These are phyloP conservation scores for Nansenia antarctica DNA, from an alignment of 2,113 vertebrate species.

Conservation along the genomic window DNA sequence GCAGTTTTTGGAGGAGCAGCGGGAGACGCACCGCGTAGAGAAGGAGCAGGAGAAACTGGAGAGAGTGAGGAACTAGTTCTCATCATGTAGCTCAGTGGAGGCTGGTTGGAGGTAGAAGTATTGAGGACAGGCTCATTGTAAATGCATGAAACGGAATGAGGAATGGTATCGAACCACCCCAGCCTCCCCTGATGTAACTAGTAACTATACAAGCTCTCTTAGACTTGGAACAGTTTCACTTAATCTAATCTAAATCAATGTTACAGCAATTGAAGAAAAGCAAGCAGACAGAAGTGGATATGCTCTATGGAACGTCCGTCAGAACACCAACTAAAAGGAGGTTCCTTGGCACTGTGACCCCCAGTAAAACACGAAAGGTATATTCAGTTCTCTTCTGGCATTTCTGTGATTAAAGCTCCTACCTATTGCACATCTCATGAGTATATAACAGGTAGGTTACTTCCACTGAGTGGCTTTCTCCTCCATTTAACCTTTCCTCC, in stretches of 20 bases:
- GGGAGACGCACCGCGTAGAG: constrained; percentile 81
- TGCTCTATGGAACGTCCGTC: constrained; percentile 85
- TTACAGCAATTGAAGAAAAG: constrained; percentile 88
- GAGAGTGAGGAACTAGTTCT: constrained; percentile 71
- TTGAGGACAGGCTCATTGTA: background rate
- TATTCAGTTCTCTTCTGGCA: background rate
- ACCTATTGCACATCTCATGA: background rate
- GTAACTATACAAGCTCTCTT: no score
- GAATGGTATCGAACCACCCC: no score
- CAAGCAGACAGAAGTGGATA: constrained; percentile 86
- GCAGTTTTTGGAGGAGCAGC: constrained; percentile 84
- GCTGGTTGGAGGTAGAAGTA: no score
- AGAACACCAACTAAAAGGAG: constrained; percentile 81
- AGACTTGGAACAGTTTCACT: no score
- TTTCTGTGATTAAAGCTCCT: background rate
- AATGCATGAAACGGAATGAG: no score
- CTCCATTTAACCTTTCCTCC: no score
- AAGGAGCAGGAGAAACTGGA: constrained; percentile 89
- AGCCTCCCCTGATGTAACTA: no score
- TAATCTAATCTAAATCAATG: background rate
- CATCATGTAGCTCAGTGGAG: no score
- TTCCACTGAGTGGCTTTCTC: background rate
- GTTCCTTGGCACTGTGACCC: constrained; percentile 62
- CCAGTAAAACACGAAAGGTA: constrained; percentile 85
- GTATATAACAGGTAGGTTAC: background rate